Base-by-base conservation (phyloP, 2,888 invertebrate species). In the Lapara coniferarum region DNA sequence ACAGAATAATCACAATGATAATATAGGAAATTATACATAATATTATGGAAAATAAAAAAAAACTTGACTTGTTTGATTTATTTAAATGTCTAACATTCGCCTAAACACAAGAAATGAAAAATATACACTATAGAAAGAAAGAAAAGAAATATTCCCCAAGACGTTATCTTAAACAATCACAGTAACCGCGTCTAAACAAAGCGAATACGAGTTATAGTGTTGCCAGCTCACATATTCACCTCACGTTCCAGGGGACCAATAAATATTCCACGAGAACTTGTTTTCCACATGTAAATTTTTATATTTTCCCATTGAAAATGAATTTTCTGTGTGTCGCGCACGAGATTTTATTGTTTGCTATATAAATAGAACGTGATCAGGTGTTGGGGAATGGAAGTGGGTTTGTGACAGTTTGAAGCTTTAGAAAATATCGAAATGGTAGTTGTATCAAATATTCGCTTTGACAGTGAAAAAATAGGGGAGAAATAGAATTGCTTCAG, bases 161-260 rank as follows among this genome's bases (percentile, higher is more conserved):
- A 58, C 37, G n/a, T 37, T 49, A 46, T 7, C 59, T 4, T 13
- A 49, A 68, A 58, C 49, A 71, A 68, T 72, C 69, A 71, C 14
- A 59, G 66, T 44, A 52, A 49, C 46, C 49, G 49, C 63, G 46
- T 63, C 59, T 37, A 77, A 77, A 77, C 78, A 79, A 76, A 76
- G 75, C 76, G 74, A 71, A 71, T 78, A 81, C 84, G 84, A 87
- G 84, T 84, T 82, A 86, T 85, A 84, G 84, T 73, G 85, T 78
- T 84, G 81, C 83, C 81, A 82, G 73, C 78, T 75, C 78, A 81
- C 78, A 91, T 25, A 25, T 88, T 87, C 90, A 56, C 76, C 76
- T 85, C 92, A 91, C 92, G 91, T 90, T 85, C 87, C 91, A 86
- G 81, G 92, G 90, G 91, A 90, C 86, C 84, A 81, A 91, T 91